Evolutionary conservation across 2,888 invertebrate genomes (phyloP), one percentile per base, ranked within the genome.

Genomic region (Drosophila heteroneura): DNA sequence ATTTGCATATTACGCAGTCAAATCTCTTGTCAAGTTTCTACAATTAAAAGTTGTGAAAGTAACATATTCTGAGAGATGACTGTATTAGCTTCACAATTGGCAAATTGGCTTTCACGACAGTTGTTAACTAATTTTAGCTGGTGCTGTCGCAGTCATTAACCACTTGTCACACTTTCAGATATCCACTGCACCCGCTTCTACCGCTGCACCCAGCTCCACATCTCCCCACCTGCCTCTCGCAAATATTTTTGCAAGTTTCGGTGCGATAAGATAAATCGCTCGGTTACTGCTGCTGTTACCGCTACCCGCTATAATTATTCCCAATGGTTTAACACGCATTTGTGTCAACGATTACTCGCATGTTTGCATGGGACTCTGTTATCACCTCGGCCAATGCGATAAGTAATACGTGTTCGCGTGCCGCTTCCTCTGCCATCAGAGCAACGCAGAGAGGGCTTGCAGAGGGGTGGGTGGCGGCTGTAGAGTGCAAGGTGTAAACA

Each of bases 331-430:
- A 82, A 64, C 77, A 73, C 72, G 76, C 69, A 81, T 83, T 77
- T 73, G 71, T 79, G 78, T 74, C 78, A 69, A 41, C 41, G 67
- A 69, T 69, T 57, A 67, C 30, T 14, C n/a, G 30, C 19, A 56
- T 69, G 66, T 68, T 62, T 65, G 71, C 80, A 61, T 10, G 51
- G 19, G 30, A 35, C 37, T 32, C 28, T 62, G 67, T 82, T 82
- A 85, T 86, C 85, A 70, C 37, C 37, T 37, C 14, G 61, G 2
- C 47, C 77, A 62, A 47, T 59, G 74, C 72, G 86, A 87, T 85
- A 85, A 82, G 80, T 60, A 51, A 22, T 62, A 65, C 84, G 70
- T 73, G 81, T 73, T 85, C 84, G 87, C 84, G 84, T 84, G 84
- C 84, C 84, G 67, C 57, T 66, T 41, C 5, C 54, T 44, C 57